Evolutionary conservation across 1,140 invertebrate species (phyloP).

Genomic region (Homarus americanus): DNA sequence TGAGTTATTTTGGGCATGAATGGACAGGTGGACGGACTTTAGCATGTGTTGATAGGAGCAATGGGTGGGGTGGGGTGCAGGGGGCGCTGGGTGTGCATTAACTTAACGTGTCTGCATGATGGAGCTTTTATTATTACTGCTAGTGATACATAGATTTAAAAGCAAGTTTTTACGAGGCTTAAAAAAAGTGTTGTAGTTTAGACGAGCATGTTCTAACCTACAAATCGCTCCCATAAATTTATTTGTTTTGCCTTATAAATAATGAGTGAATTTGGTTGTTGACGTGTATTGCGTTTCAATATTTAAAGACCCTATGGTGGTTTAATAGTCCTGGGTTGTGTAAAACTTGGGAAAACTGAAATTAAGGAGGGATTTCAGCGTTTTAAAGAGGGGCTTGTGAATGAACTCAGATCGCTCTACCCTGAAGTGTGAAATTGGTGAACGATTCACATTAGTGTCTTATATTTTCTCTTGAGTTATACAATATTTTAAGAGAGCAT

Average conservation of each 20-base stretch:
- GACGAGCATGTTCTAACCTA: no score
- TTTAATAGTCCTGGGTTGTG: background rate
- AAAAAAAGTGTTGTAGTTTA: no score
- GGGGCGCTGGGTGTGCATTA: background rate
- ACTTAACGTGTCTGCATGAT: background rate
- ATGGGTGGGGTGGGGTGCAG: background rate
- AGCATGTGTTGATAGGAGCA: background rate
- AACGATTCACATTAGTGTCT: background rate
- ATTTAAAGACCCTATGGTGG: background rate
- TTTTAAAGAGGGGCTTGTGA: background rate
- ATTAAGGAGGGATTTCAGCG: background rate
- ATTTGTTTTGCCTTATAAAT: no score
- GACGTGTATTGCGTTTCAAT: background rate
- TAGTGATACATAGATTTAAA: background rate
- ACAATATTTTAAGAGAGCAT: no score
- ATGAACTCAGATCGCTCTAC: background rate
- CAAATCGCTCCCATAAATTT: no score
- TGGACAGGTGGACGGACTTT: background rate
- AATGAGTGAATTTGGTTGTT: background rate
- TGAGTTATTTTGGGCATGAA: constrained; percentile 16
- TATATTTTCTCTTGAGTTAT: background rate
- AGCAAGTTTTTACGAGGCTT: no score
- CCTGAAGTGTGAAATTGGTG: background rate
- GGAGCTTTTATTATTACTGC: background rate
- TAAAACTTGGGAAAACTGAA: background rate